Percentiles rank a stretch among this genome's conserved stretches.
phyloP scores from a whole-genome alignment of 2,113 vertebrate genomes.

The Antechinus stuartii region DNA sequence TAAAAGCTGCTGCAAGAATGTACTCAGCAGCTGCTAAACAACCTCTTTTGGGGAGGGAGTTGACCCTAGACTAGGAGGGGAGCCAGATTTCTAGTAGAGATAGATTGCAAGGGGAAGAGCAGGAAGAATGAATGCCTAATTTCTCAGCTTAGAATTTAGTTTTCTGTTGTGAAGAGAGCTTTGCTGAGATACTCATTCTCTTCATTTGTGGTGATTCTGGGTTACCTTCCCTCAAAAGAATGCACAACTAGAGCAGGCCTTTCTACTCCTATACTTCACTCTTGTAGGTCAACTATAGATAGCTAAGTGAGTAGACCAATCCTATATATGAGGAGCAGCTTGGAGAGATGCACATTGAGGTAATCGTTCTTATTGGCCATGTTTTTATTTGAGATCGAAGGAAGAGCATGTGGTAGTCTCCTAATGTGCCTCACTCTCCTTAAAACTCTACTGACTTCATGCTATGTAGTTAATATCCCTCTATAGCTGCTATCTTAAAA shows the following conservation, averaged over 20 bases:
- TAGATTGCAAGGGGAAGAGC: background rate
- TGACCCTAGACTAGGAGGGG: background rate
- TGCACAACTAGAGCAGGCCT: background rate
- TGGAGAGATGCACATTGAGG: background rate
- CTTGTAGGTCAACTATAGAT: constrained; percentile 46
- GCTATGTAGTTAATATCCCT: background rate
- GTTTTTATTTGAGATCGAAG: constrained; percentile 30
- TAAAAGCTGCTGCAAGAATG: background rate
- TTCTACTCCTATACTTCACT: constrained; percentile 23
- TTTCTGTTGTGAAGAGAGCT: background rate
- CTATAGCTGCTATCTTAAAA: background rate
- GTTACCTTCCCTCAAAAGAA: background rate
- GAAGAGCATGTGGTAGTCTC: background rate
- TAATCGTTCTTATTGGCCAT: background rate
- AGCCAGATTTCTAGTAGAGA: background rate
- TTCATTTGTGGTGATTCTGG: background rate
- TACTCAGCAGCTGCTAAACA: background rate
- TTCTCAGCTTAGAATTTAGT: background rate
- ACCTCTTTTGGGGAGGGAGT: background rate
- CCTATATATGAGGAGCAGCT: background rate
- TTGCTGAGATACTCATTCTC: background rate
- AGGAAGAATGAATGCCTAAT: background rate
- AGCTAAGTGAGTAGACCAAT: background rate
- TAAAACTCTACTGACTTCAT: constrained; percentile 14
- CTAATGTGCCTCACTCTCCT: constrained; percentile 12